phyloP scores from a whole-genome alignment of 2,113 vertebrate genomes.

The Mastomys coucha region DNA sequence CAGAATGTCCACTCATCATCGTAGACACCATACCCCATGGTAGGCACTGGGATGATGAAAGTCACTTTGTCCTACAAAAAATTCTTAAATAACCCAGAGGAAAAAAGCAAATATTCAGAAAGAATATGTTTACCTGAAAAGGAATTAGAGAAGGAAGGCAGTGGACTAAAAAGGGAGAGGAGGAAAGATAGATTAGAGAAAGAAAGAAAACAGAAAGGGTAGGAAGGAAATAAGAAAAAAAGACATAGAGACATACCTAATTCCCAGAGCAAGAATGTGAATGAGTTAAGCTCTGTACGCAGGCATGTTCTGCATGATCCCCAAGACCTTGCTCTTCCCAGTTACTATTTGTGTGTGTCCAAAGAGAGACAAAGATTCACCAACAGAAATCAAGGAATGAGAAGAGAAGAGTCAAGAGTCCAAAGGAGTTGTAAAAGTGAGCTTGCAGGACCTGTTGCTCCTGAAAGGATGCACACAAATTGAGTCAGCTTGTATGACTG shows the following conservation, averaged over 20 bases:
- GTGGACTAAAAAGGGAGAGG: no score
- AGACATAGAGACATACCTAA: not conserved
- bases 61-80: not conserved
- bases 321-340: not conserved
- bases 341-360: not conserved
- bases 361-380: not conserved
- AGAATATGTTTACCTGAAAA: not conserved
- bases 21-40: not conserved
- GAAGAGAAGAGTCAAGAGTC: not conserved
- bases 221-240: no score
- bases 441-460: fast-evolving
- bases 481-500: fast-evolving
- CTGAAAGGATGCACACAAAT: not conserved
- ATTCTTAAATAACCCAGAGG: not conserved
- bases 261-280: not conserved
- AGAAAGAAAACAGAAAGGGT: not conserved
- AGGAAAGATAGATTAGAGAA: not conserved
- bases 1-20: not conserved
- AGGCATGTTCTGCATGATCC: not conserved
- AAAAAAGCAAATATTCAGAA: conserved; percentile 9
- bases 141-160: not conserved
- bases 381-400: not conserved
- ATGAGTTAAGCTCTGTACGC: not conserved
- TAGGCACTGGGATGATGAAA: not conserved
- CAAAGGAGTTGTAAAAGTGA: not conserved